Base-by-base conservation (phyloP, 2,797 vertebrate genomes). In the Syndactyla subalaris region DNA sequence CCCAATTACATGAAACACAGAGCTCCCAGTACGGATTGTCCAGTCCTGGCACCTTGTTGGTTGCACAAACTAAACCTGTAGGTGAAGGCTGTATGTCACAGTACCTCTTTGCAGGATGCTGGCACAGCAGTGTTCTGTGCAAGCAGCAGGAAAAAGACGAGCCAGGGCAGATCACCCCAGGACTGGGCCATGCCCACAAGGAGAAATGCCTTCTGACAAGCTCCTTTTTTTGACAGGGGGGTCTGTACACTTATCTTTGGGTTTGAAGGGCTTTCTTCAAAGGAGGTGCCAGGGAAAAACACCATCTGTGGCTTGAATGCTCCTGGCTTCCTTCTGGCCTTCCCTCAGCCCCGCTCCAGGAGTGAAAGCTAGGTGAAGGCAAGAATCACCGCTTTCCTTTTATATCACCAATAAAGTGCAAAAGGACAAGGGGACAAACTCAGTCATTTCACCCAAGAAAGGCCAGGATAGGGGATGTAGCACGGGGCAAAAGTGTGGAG, bases 251-350 rank as follows among this genome's bases (percentile, higher is more conserved):
- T 89, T 91, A 77, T 85, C 68, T 77, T 68, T 57, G 36, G 41
- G 19, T 77, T 32, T 88, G 74, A 93, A 93, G 72, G 81, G 65
- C 84, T 70, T 77, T 75, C 39, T 74, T 76, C 58, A 79, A 76
- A 92, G 77, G 73, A 62, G 48, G n/a, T 0, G 0, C 11, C 21
- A 59, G 48, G 51, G 89, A 80, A 95, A 89, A 95, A 72, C 46
- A 62, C 38, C 78, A 85, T 45, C 58, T 92, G 89, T 76, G 66
- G 12, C 70, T 67, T 7, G 2, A 63, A 38, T 57, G 23, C 5
- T 75, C 34, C 78, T 43, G 84, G 34, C 36, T 74, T 65, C 49
- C 38, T 70, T 10, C 54, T 57, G 20, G 43, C 34, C 27, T 80
- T 72, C 20, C 39, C 45, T 88, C 76, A 77, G 45, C 3, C 22